A percentile compares a stretch with the other conserved stretches of the same genome.
phyloP scores from a whole-genome alignment of 1,140 invertebrate species.

The Parasteatoda tepidariorum region DNA sequence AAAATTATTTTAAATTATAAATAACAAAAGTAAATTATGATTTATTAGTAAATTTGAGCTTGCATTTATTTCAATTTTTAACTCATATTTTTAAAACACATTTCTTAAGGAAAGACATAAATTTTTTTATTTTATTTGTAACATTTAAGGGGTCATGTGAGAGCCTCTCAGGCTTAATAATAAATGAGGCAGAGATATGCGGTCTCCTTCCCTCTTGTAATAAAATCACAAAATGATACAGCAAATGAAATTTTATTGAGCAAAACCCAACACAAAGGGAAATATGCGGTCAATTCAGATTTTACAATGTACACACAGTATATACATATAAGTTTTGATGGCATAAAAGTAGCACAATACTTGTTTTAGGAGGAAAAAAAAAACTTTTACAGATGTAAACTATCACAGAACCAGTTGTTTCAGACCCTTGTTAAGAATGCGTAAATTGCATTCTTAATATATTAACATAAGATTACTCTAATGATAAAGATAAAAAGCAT shows the following conservation, averaged over 20 bases:
- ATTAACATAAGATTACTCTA: background rate
- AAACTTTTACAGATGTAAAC: constrained; percentile 37
- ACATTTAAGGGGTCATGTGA: no score
- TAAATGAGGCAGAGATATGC: no score
- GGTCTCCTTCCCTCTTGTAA: no score
- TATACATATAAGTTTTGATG: constrained; percentile 36
- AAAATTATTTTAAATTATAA: no score
- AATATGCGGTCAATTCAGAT: constrained; percentile 51
- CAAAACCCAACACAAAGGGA: constrained; percentile 46
- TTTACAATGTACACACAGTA: constrained; percentile 27
- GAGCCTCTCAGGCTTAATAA: no score
- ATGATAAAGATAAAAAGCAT: background rate
- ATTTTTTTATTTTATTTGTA: no score
- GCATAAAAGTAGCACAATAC: background rate
- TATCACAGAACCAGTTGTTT: constrained; percentile 61
- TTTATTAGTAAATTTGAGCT: no score
- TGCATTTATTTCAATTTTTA: no score
- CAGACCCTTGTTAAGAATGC: background rate
- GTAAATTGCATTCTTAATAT: background rate
- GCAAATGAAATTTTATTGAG: constrained; percentile 60
- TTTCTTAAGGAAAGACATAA: no score
- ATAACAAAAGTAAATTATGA: no score
- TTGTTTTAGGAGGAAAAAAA: no score
- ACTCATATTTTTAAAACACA: no score
- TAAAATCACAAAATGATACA: constrained; percentile 35